Conservation (phyloP, 2,888 invertebrate species). For the Argyresthia albistria region DNA sequence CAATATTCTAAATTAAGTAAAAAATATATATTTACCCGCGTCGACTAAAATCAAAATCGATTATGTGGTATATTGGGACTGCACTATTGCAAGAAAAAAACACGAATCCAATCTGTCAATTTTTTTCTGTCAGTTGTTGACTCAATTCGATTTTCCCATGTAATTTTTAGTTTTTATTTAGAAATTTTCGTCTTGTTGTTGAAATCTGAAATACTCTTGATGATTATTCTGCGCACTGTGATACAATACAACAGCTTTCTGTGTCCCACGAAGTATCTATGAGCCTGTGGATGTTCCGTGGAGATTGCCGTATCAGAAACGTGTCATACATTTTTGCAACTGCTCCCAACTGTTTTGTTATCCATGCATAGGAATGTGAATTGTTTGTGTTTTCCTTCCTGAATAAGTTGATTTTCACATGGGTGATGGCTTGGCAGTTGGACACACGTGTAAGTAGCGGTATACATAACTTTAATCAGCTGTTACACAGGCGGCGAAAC, state of each 20-base stretch:
- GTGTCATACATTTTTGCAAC: constrained; percentile 58
- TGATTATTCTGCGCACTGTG: not conserved
- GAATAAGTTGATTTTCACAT: constrained; percentile 63
- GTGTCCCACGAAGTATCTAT: constrained; percentile 40
- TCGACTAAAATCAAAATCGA: not conserved
- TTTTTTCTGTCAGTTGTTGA: constrained; percentile 21
- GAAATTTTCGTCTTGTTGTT: constrained; percentile 32
- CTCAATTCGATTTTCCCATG: constrained; percentile 21
- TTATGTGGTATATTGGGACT: constrained; percentile 3
- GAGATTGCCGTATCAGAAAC: constrained; percentile 45
- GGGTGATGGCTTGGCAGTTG: constrained; percentile 72
- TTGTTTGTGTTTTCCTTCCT: constrained; percentile 49
- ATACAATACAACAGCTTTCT: constrained; percentile 21
- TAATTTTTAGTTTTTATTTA: constrained; percentile 63
- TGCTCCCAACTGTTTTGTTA: constrained; percentile 54
- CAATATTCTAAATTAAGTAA: too few relatives aligned
- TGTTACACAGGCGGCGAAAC: not conserved
- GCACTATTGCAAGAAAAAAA: constrained; percentile 15
- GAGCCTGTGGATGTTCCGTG: constrained; percentile 29
- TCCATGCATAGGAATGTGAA: constrained; percentile 48
- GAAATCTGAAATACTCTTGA: constrained; percentile 24
- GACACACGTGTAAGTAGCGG: constrained; percentile 61
- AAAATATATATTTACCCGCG: not conserved
- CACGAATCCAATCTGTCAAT: constrained; percentile 14
- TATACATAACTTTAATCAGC: not conserved